Base-by-base conservation (phyloP, 37 sponge, comb jelly and placozoan species). In the Halichondria panicea region DNA sequence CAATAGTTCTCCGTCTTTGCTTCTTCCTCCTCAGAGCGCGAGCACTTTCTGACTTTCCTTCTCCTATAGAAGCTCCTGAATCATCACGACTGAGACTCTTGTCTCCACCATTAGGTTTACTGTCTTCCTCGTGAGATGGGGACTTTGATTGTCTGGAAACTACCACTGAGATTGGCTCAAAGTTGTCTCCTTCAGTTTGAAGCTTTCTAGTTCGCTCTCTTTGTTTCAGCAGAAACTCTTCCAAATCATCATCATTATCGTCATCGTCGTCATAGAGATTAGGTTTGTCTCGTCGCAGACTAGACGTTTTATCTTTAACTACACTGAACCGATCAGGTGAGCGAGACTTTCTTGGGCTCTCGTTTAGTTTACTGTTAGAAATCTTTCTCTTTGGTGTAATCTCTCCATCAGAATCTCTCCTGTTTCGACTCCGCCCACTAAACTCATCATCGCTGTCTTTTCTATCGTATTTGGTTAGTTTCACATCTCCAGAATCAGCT, bases 201-300 rank as follows among this genome's bases (percentile, higher is more conserved):
- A 65, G 36, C 1, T 24, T 28, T 11, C 55, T 39, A 36, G 46
- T 35, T 35, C 77, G 48, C 64, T 76, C 77, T 6, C 54, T 57
- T 50, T 57, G 43, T 61, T 79, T 59, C 70, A 45, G 35, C 30
- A 68, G 62, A 36, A 72, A 56, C 24, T 72, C 58, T 53, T 72
- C 70, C 2, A 79, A 28, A 43, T 79, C 80, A 33, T 57, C 80
- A 70, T 79, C 80, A 33, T 58, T 61, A 8, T 69, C 46, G 43
- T 79, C 70, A 8, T 72, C 73, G 27, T 58, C 60, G 21, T 72
- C 73, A 24, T 55, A 55, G 37, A 48, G 52, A 11, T 48, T 48
- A 11, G 11, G 11, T 11, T 11, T 15, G 11, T 48, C 15, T 48
- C 13, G 15, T 48, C 15, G 11, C 15, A 11, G 11, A 48, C 52